Percentiles rank a stretch among this genome's conserved stretches.
phyloP scores from a whole-genome alignment of 2,888 invertebrate genomes.

The Agrotis puta region DNA sequence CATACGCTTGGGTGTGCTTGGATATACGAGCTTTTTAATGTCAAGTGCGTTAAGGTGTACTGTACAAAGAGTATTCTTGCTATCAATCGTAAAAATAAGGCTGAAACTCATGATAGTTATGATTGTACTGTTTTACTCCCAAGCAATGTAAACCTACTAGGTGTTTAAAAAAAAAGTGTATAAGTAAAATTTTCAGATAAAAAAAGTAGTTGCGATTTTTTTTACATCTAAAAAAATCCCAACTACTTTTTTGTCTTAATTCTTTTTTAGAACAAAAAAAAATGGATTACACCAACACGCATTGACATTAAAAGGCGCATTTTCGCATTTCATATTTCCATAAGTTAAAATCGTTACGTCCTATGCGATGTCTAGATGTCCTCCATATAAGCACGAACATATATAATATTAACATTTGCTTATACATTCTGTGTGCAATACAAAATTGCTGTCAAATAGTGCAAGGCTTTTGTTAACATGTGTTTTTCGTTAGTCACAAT shows the following conservation, averaged over 20 bases:
- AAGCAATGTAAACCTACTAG: too few species aligned
- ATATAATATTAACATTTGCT: constrained; percentile 51
- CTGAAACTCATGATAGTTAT: too few species aligned
- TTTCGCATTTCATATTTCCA: constrained; percentile 38
- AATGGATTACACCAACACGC: not conserved
- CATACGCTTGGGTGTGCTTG: constrained; percentile 63
- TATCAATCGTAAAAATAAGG: too few species aligned
- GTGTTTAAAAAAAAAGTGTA: not conserved
- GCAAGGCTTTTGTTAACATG: constrained; percentile 50
- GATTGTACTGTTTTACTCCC: too few species aligned
- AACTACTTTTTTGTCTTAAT: too few species aligned
- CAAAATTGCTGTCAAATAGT: constrained; percentile 70
- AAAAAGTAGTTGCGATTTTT: not conserved
- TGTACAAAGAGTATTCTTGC: too few species aligned
- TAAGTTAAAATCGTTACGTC: constrained; percentile 36
- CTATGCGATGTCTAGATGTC: constrained; percentile 41
- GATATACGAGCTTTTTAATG: constrained; percentile 37
- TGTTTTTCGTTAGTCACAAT: constrained; percentile 18
- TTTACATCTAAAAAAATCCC: too few species aligned
- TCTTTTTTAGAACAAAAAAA: too few species aligned
- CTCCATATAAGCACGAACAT: constrained; percentile 52
- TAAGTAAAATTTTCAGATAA: constrained; percentile 2
- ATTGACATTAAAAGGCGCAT: constrained; percentile 56
- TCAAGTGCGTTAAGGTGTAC: constrained; percentile 22
- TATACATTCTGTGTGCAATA: constrained; percentile 63